Evolutionary conservation across 1,140 invertebrate species (phyloP).

Genomic region (Conopomorpha cramerella): DNA sequence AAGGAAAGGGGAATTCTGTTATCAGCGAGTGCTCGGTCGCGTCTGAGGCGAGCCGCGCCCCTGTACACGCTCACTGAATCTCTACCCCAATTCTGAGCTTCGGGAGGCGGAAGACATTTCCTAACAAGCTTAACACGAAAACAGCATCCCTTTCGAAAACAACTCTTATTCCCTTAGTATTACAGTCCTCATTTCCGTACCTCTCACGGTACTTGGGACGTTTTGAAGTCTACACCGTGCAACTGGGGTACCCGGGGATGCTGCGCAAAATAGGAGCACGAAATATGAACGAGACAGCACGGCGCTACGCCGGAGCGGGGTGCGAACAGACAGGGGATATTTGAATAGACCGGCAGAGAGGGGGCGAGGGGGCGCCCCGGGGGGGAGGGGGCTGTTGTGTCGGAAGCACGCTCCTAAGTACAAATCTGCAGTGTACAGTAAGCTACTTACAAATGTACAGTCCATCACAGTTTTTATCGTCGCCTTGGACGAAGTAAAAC

Average conservation of each 20-base stretch:
- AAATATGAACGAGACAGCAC: conserved; percentile 62
- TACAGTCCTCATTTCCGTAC: too few species aligned
- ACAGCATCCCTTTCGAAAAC: too few species aligned
- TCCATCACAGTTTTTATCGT: conserved; percentile 45
- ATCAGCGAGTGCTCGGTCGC: conserved; percentile 47
- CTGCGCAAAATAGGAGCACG: conserved; percentile 59
- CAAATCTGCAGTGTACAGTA: conserved; percentile 46
- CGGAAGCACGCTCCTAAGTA: conserved; percentile 22
- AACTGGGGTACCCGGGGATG: conserved; percentile 57
- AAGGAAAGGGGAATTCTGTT: conserved; percentile 39
- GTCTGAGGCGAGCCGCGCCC: conserved; percentile 60
- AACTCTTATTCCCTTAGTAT: too few species aligned
- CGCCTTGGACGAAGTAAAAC: conserved; percentile 27
- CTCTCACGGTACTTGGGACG: conserved; percentile 18
- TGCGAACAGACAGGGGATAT: conserved; percentile 52
- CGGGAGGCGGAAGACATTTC: conserved; percentile 35
- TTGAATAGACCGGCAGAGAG: conserved; percentile 46
- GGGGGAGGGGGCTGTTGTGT: conserved; percentile 7
- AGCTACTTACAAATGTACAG: conserved; percentile 40
- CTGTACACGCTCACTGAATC: conserved; percentile 59
- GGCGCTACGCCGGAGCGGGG: conserved; percentile 50
- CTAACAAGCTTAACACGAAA: too few species aligned
- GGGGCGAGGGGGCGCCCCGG: conserved; percentile 11
- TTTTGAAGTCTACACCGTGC: conserved; percentile 38
- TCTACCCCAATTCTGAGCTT: conserved; percentile 58